A percentile compares a stretch with the other conserved stretches of the same genome.
phyloP scores from a whole-genome alignment of 2,888 invertebrate genomes.

The Drosophila rellima region DNA sequence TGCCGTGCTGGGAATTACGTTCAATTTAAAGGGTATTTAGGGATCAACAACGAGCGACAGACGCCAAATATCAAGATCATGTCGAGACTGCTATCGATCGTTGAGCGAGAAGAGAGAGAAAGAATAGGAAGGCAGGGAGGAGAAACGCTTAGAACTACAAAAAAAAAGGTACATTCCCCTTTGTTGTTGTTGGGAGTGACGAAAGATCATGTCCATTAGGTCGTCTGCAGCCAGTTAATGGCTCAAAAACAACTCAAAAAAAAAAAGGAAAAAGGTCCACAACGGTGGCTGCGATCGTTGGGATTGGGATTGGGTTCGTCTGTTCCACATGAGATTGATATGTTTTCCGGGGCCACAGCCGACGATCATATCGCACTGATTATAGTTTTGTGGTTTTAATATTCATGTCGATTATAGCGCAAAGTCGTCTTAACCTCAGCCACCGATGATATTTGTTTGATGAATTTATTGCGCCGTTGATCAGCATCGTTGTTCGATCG shows the following conservation, averaged over 20 bases:
- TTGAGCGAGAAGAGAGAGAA: not conserved
- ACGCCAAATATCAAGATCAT: constrained; percentile 54
- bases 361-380: constrained; percentile 77
- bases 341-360: constrained; percentile 58
- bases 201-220: constrained; percentile 81
- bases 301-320: constrained; percentile 14
- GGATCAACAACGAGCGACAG: constrained; percentile 56
- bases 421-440: constrained; percentile 41
- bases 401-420: constrained; percentile 74
- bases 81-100: constrained; percentile 36
- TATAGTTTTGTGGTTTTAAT: constrained; percentile 80
- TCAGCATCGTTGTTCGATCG: constrained; percentile 44
- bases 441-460: constrained; percentile 75
- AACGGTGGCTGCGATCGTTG: constrained; percentile 57
- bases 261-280: constrained; percentile 52
- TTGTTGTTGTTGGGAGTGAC: constrained; percentile 73
- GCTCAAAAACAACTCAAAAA: constrained; percentile 55
- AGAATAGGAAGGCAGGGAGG: constrained; percentile 6
- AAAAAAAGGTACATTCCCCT: constrained; percentile 57
- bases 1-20: constrained; percentile 67
- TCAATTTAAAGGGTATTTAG: constrained; percentile 80
- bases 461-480: constrained; percentile 76
- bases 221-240: constrained; percentile 78
- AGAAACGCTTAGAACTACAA: constrained; percentile 33
- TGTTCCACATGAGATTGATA: constrained; percentile 74